Conservation (phyloP, 2,113 vertebrate genomes). For the Boleophthalmus pectinirostris region DNA sequence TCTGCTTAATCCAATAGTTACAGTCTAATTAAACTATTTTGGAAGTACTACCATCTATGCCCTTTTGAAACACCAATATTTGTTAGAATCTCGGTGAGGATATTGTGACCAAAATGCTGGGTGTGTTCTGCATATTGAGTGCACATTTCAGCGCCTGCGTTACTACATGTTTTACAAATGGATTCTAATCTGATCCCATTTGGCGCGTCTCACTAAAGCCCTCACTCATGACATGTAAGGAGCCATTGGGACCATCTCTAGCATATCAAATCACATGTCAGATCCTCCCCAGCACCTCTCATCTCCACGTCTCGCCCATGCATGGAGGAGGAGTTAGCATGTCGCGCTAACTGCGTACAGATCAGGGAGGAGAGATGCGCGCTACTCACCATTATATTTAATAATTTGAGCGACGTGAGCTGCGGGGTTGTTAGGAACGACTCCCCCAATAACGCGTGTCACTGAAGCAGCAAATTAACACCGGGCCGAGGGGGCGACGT, state of each 20-base stretch:
- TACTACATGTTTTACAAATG: neutral
- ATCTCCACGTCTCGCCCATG: conserved; percentile 39
- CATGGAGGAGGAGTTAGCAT: conserved; percentile 22
- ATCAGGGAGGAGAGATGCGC: conserved; percentile 58
- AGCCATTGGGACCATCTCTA: neutral
- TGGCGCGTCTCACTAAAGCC: neutral
- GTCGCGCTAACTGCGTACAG: conserved; percentile 46
- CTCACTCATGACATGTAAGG: conserved; percentile 1
- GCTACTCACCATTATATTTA: conserved; percentile 72
- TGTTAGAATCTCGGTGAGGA: neutral
- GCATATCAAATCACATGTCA: conserved; percentile 1
- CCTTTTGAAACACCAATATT: neutral
- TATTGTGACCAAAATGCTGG: neutral
- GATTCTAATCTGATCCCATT: neutral
- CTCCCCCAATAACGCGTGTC: conserved; percentile 80
- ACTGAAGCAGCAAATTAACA: conserved; percentile 87
- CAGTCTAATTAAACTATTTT: no score
- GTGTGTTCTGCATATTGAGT: neutral
- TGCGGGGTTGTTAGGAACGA: conserved; percentile 75
- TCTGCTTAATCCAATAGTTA: no score
- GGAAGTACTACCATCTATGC: no score
- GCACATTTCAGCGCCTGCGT: neutral
- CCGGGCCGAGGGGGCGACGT: conserved; percentile 67
- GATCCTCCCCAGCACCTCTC: neutral
- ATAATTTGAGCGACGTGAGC: conserved; percentile 74